These are phyloP conservation scores for Elysia chlorotica DNA, from an alignment of 1,140 invertebrate species.

Conservation along the genomic window DNA sequence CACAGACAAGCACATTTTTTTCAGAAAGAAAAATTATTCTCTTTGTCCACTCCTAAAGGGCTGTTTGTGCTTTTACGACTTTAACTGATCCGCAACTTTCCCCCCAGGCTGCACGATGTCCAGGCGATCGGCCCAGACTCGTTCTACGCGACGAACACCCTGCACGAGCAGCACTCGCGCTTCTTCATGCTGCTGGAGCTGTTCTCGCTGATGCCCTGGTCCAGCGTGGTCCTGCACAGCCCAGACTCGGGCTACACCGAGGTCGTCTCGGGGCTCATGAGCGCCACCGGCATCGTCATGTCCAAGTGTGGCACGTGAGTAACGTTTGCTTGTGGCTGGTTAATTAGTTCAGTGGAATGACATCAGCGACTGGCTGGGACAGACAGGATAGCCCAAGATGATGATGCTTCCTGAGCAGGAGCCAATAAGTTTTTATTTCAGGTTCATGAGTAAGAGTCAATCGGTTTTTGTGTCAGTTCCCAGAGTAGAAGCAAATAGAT, in stretches of 20 bases:
- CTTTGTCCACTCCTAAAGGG: too few relatives aligned
- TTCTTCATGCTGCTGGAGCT: slow-evolving; percentile 18
- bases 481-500: too few relatives aligned
- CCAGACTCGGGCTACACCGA: slow-evolving; percentile 28
- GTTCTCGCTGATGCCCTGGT: slow-evolving; percentile 25
- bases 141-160: slow-evolving; percentile 46
- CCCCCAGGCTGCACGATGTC: slow-evolving; percentile 42
- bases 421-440: too few relatives aligned
- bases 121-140: slow-evolving; percentile 37
- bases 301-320: slow-evolving; percentile 31
- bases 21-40: too few relatives aligned
- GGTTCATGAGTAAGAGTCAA: too few relatives aligned
- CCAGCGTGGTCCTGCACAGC: slow-evolving; percentile 30
- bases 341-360: too few relatives aligned
- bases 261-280: slow-evolving; percentile 30
- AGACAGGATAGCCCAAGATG: too few relatives aligned
- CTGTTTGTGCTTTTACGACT: background rate
- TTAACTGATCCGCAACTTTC: too few relatives aligned
- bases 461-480: too few relatives aligned
- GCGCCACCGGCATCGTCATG: slow-evolving; percentile 40
- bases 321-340: too few relatives aligned
- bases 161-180: background rate
- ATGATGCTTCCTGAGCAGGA: too few relatives aligned
- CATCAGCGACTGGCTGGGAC: too few relatives aligned
- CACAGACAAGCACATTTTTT: background rate